These are phyloP conservation scores for Ptychobarbus kaznakovi DNA, from an alignment of 2,797 vertebrate genomes.

Conservation along the genomic window DNA sequence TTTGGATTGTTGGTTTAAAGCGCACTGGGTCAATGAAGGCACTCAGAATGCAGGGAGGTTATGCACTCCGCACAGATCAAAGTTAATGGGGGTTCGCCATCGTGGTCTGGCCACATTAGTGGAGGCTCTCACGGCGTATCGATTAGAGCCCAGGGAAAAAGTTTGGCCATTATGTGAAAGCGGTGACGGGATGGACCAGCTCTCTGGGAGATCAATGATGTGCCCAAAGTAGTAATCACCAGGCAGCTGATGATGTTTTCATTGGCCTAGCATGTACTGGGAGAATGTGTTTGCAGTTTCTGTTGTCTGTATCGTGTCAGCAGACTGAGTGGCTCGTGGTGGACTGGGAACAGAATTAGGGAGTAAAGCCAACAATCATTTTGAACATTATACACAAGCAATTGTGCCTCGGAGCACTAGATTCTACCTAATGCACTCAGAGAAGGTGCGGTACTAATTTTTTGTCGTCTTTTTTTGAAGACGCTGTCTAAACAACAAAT, in stretches of 20 bases:
- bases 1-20: constrained; percentile 46
- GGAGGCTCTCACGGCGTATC: constrained; percentile 70
- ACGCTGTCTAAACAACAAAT: constrained; percentile 32
- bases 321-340: constrained; percentile 36
- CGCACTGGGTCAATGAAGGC: constrained; percentile 38
- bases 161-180: constrained; percentile 78
- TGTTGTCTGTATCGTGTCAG: constrained; percentile 44
- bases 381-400: constrained; percentile 15
- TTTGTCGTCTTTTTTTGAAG: constrained; percentile 4
- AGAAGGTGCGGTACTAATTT: constrained; percentile 10
- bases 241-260: constrained; percentile 77
- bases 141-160: constrained; percentile 78
- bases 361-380: constrained; percentile 36
- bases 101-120: constrained; percentile 64
- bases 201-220: constrained; percentile 77
- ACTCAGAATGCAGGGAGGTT: constrained; percentile 55
- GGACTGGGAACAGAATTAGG: constrained; percentile 33
- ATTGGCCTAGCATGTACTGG: constrained; percentile 70
- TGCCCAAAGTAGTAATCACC: constrained; percentile 79
- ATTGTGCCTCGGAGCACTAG: constrained; percentile 22
- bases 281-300: constrained; percentile 57
- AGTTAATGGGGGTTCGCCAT: constrained; percentile 65
- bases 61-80: constrained; percentile 59
- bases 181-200: constrained; percentile 75
- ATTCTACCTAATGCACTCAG: constrained; percentile 8